Evolutionary conservation across 2,113 vertebrate species (phyloP).

Genomic region (Addax nasomaculatus): DNA sequence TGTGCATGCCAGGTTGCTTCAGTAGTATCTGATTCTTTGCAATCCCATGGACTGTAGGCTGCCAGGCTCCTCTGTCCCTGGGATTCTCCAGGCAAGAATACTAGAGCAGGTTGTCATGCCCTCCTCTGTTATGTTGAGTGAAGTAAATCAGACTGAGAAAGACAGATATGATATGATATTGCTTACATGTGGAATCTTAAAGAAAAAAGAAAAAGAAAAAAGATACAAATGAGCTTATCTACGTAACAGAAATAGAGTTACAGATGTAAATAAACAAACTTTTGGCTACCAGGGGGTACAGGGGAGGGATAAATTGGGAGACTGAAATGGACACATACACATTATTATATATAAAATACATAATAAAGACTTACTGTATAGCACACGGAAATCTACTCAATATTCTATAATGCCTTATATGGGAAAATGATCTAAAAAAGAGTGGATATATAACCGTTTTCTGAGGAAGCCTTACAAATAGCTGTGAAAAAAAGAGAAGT

Average conservation of each 20-base stretch:
- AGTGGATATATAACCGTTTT: background rate
- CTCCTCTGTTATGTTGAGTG: background rate
- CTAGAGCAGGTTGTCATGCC: background rate
- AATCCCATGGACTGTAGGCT: rapidly evolving
- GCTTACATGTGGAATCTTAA: background rate
- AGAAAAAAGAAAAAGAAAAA: background rate
- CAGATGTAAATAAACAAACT: background rate
- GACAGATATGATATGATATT: background rate
- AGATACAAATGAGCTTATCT: background rate
- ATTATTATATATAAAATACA: background rate
- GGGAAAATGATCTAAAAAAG: background rate
- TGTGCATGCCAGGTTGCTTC: rapidly evolving
- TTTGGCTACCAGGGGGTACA: background rate
- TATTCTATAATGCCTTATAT: background rate
- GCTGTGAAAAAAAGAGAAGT: background rate
- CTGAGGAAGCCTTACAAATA: background rate
- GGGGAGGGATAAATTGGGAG: background rate
- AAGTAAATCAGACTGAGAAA: background rate
- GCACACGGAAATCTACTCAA: background rate
- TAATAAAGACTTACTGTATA: background rate
- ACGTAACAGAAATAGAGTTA: background rate
- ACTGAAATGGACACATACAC: background rate
- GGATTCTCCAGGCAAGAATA: background rate
- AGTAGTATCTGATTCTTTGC: background rate
- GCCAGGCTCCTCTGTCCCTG: background rate